Evolutionary conservation across 2,888 invertebrate species (phyloP), one percentile per base, ranked within the genome.

Genomic region (Xiphydria camelus): DNA sequence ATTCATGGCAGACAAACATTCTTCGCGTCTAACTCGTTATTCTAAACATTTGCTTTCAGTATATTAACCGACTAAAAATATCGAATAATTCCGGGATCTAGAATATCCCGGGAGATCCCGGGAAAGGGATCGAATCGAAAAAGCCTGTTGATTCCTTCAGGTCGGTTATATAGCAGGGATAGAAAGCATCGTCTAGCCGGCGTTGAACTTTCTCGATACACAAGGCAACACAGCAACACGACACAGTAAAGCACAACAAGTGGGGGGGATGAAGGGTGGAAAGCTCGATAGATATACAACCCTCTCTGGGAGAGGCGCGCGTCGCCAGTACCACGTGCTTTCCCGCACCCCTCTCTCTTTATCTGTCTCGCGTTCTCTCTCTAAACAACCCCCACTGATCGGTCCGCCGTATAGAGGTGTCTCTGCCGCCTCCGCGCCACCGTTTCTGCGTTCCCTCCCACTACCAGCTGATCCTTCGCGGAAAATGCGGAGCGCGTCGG

Each of bases 181-280:
- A 65, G 58, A 64, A 62, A 69, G 65, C 73, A 75, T 75, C 73
- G 75, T 73, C 74, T 75, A 67, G 62, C 72, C 64, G 69, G 75
- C 75, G 73, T 75, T 74, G 75, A 75, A 69, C 68, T 75, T 75
- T 73, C 75, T 70, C 73, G 70, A 73, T 70, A 73, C 68, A 73
- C 70, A 70, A 71, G 69, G 69, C 68, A 73, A 68, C 72, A 73
- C 65, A 69, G 70, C 71, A 73, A 73, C 73, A 74, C 70, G 69
- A 70, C 69, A 70, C 59, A 52, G 67, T 68, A 66, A 66, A 73
- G 75, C 74, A 75, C 75, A 75, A 75, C 74, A 75, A 75, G 75
- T 74, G 75, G 73, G 50, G 61, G 51, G 64, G 54, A 48, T 44
- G 45, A 51, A 46, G 55, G 53, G 51, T 55, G 54, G 66, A 65